A percentile compares a stretch with the other conserved stretches of the same genome.
These are phyloP conservation scores for Carcina quercana DNA, from an alignment of 2,888 invertebrate species.

Conservation along the genomic window DNA sequence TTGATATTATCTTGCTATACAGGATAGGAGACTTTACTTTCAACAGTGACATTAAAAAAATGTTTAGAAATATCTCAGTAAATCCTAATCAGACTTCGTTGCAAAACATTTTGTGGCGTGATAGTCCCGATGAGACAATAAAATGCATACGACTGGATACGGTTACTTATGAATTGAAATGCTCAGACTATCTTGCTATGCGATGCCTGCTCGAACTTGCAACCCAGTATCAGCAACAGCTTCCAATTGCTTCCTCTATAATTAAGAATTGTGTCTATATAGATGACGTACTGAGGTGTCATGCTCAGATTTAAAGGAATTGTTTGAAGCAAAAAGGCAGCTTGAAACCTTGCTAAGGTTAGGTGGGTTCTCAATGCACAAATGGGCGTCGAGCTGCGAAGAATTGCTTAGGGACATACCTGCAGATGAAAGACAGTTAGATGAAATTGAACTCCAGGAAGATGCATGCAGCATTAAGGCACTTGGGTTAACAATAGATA, in stretches of 20 bases:
- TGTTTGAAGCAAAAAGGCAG: neutral
- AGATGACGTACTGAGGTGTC: neutral
- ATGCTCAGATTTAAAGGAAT: neutral
- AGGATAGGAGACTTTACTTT: slow-evolving; percentile 10
- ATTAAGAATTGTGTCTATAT: neutral
- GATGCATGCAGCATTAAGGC: too few relatives aligned
- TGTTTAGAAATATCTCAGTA: slow-evolving; percentile 14
- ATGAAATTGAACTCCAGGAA: too few relatives aligned
- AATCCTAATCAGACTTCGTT: slow-evolving; percentile 9
- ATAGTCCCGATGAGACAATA: slow-evolving; percentile 7
- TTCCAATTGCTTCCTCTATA: slow-evolving; percentile 7
- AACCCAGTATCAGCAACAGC: neutral
- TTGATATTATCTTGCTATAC: slow-evolving; percentile 5
- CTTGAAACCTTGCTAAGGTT: too few relatives aligned
- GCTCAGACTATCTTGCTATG: slow-evolving; percentile 14
- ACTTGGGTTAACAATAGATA: too few relatives aligned
- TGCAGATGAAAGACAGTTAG: too few relatives aligned
- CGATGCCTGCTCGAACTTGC: slow-evolving; percentile 13
- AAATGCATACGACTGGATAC: slow-evolving; percentile 15
- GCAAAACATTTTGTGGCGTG: slow-evolving; percentile 19
- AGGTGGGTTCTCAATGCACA: too few relatives aligned
- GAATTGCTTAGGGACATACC: too few relatives aligned
- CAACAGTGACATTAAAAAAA: slow-evolving; percentile 15
- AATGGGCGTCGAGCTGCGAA: too few relatives aligned
- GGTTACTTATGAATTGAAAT: slow-evolving; percentile 19